Evolutionary conservation across 2,888 invertebrate genomes (phyloP), one percentile per base, ranked within the genome.

Genomic region (Cactoblastis cactorum): DNA sequence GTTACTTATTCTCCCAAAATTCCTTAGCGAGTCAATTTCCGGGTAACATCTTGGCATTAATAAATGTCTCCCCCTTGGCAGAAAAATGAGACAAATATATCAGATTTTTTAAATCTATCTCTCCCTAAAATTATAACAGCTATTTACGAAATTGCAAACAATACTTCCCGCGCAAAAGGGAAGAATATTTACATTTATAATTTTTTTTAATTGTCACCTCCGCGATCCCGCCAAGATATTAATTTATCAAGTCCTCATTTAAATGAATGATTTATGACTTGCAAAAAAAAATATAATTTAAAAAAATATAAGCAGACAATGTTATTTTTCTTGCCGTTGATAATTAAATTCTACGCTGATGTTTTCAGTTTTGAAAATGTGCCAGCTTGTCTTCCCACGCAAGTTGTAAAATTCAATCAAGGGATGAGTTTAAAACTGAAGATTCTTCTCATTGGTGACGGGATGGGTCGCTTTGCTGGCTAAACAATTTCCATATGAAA

Each of bases 161-260:
- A 43, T 43, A 43, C 15, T 24, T 43, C 22, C 11, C 24, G 12
- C 24, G 41, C 14, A 11, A 39, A n/a, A 39, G 41, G 41, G 24
- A 43, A 43, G 28, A 28, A 43, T 43, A 43, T 28, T 43, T 28
- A 43, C 41, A 43, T 43, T 43, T 43, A 43, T 43, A 43, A 43
- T 43, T 43, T 43, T 43, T 43, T 43, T 43, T 43, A 43, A 43
- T 43, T 43, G 41, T 43, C 41, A 43, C 41, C 39, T 33, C 33
- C 22, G 12, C 12, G 24, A 8, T 28, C 14, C 24, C 3, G 24
- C 14, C 14, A 28, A n/a, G 12, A 35, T 43, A 43, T 43, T 43
- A 43, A 43, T 43, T 41, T 14, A 41, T 41, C 41, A 24, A 41
- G 24, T 4, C 24, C 41, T n/a, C 15, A 43, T 43, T 43, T 43